phyloP scores from a whole-genome alignment of 1,140 invertebrate species.

The Drosophila ercepeae region DNA sequence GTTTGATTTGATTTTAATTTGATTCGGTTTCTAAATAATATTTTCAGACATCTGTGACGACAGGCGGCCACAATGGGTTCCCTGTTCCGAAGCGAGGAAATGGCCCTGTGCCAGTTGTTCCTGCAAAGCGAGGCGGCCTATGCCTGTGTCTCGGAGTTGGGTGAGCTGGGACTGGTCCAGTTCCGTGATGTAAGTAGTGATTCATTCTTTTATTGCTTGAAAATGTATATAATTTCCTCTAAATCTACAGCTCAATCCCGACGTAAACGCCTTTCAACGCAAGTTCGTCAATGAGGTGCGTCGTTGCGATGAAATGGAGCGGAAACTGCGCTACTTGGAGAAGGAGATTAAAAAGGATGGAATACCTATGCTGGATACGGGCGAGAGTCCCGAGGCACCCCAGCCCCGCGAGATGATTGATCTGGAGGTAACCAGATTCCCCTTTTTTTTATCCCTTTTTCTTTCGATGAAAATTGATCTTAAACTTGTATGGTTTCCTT shows the following conservation, averaged over 20 bases:
- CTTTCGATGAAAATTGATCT: neutral
- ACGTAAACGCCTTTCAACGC: conserved; percentile 97
- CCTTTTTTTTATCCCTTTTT: neutral
- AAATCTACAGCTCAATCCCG: conserved; percentile 92
- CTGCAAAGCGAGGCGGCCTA: conserved; percentile 96
- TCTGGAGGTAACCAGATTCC: conserved; percentile 89
- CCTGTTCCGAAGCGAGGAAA: conserved; percentile 94
- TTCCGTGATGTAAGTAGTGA: conserved; percentile 93
- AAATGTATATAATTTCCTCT: neutral
- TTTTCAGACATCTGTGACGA: conserved; percentile 29
- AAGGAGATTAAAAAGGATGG: conserved; percentile 99
- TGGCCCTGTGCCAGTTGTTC: conserved; percentile 94
- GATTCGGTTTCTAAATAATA: neutral
- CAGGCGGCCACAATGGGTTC: conserved; percentile 85
- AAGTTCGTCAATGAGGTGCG: conserved; percentile 98
- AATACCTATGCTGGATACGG: conserved; percentile 98
- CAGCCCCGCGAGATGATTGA: conserved; percentile 99
- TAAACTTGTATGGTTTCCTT: conserved; percentile 28
- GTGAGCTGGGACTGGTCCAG: conserved; percentile 94
- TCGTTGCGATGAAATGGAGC: conserved; percentile 97
- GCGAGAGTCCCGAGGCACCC: conserved; percentile 98
- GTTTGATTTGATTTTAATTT: too few species aligned
- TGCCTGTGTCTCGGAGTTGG: conserved; percentile 93
- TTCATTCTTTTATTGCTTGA: neutral
- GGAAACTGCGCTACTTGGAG: conserved; percentile 97